Percentiles rank a stretch among this genome's conserved stretches.
These are phyloP conservation scores for Gadopsis bispinosus DNA, from an alignment of 2,797 vertebrate genomes.

Conservation along the genomic window DNA sequence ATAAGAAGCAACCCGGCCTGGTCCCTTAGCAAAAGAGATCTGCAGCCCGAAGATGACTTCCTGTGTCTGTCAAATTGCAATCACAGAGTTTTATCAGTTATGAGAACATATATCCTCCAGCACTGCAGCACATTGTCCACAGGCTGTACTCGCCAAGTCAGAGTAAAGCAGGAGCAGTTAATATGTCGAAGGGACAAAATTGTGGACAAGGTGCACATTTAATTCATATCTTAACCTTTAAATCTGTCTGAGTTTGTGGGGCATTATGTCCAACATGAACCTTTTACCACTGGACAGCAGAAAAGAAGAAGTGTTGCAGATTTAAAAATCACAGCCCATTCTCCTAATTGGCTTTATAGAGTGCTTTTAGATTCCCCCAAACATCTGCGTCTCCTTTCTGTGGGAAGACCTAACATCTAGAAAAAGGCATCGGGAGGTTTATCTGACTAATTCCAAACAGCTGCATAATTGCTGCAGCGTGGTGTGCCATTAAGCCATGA, in stretches of 20 bases:
- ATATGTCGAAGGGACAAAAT: neutral
- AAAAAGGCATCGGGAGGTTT: constrained; percentile 55
- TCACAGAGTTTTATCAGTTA: constrained; percentile 21
- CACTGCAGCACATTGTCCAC: constrained; percentile 7
- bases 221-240: constrained; percentile 4
- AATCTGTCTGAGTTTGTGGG: neutral
- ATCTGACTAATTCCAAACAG: constrained; percentile 77
- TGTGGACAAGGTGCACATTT: neutral
- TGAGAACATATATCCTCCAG: constrained; percentile 6
- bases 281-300: neutral
- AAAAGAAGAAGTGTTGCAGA: constrained; percentile 3
- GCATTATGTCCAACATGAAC: neutral
- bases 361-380: neutral
- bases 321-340: constrained; percentile 8
- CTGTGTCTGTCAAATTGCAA: constrained; percentile 37
- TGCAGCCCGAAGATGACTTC: constrained; percentile 53
- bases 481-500: constrained; percentile 69
- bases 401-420: constrained; percentile 38
- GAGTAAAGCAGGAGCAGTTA: neutral
- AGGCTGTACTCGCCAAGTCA: neutral
- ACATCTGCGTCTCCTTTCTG: constrained; percentile 12
- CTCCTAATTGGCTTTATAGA: constrained; percentile 34
- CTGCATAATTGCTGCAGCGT: constrained; percentile 72
- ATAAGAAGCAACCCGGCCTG: constrained; percentile 51
- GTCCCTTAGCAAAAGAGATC: constrained; percentile 67